A percentile compares a stretch with the other conserved stretches of the same genome.
Conservation (phyloP, 2,888 invertebrate genomes). For the Thecophora atra region DNA sequence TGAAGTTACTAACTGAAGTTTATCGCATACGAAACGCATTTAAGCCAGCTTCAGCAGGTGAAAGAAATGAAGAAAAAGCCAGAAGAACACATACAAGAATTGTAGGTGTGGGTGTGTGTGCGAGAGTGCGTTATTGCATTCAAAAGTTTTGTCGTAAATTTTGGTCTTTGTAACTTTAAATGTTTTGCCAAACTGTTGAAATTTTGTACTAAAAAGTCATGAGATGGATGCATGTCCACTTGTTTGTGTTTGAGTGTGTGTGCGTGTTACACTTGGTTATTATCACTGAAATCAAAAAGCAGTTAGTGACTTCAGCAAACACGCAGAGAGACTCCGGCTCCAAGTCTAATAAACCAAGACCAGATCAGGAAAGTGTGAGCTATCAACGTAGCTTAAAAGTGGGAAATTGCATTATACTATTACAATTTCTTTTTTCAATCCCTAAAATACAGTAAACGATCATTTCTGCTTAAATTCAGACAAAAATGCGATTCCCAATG, state of each 20-base stretch:
- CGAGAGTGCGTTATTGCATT: constrained; percentile 24
- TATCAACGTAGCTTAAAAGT: background rate
- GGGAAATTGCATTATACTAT: too few species aligned
- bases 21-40: constrained; percentile 28
- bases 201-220: constrained; percentile 1
- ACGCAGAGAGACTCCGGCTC: too few species aligned
- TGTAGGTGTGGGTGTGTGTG: background rate
- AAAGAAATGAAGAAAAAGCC: background rate
- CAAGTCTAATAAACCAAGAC: too few species aligned
- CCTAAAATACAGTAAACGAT: too few species aligned
- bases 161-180: constrained; percentile 24
- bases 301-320: background rate
- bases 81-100: background rate
- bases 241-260: background rate
- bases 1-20: constrained; percentile 20
- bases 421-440: too few species aligned
- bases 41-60: constrained; percentile 1
- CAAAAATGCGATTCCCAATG: too few species aligned
- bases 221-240: background rate
- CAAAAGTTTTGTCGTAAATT: constrained; percentile 33
- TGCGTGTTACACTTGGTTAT: constrained; percentile 4
- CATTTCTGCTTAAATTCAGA: too few species aligned
- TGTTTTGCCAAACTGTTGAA: constrained; percentile 31
- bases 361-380: background rate
- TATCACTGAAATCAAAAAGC: constrained; percentile 9